Evolutionary conservation across 2,113 vertebrate genomes (phyloP), one percentile per base, ranked within the genome.

Genomic region (Rutilus rutilus): DNA sequence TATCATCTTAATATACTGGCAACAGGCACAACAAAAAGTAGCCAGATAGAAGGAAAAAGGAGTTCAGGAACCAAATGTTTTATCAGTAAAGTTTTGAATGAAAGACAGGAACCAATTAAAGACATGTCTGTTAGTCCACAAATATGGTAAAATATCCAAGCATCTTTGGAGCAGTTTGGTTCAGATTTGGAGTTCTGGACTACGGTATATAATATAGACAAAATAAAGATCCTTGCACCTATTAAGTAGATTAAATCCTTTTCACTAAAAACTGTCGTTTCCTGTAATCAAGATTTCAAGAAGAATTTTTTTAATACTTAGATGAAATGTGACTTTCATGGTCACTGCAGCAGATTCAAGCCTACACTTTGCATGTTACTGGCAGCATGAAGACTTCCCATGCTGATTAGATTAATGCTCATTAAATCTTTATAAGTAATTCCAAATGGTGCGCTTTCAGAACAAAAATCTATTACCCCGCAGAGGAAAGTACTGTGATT

Each of bases 341-440:
- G 45, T 33, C 75, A 23, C 25, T 30, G 45, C 25, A 19, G 47
- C 25, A 77, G 74, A 77, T 54, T 54, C 3, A 54, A 33, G 25
- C 1, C 2, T 27, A 52, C 4, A 30, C 62, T 82, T 82, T 36
- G 27, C 17, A 69, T 82, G 19, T 67, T 69, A 52, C 17, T 52
- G 19, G 27, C 75, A 77, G 45, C 42, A 52, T 50, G 27, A 82
- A 69, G 78, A 47, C 25, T 36, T 39, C 84, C 75, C 19, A 71
- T 80, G 45, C 62, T 2, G 39, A 59, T 86, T 86, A 57, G 15
- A 42, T 64, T 47, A 80, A 85, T 69, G 76, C 76, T 69, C 33
- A 79, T 69, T 69, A 57, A 57, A 85, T 65, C 84, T 79, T 30
- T 59, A 59, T 71, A 78, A 57, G 78, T 67, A 57, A 65, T 45